Conservation (phyloP, 2,888 invertebrate genomes). For the Hirtodrosophila trivittata region DNA sequence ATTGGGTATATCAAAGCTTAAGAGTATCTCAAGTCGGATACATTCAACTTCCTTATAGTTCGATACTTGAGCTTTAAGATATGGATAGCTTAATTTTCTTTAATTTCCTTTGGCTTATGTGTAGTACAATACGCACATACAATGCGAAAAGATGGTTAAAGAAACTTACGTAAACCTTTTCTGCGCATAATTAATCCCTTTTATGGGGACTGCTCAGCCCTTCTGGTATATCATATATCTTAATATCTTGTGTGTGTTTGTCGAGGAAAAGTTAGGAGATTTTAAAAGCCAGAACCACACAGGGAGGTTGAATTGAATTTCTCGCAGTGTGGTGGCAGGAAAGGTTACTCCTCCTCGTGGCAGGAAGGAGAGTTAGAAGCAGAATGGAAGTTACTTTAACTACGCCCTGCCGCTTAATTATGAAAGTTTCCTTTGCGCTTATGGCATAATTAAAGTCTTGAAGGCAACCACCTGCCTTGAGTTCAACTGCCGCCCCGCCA, state of each 20-base stretch:
- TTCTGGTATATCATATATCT: neutral
- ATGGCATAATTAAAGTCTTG: conserved; percentile 42
- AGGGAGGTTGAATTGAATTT: neutral
- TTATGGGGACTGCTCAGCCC: neutral
- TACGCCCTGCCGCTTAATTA: conserved; percentile 12
- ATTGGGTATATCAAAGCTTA: no score
- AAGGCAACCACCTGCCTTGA: neutral
- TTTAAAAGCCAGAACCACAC: neutral
- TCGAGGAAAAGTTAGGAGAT: neutral
- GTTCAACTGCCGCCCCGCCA: neutral
- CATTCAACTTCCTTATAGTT: no score
- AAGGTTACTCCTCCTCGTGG: neutral
- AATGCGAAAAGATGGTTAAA: neutral
- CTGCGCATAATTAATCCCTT: conserved; percentile 14
- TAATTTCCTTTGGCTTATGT: no score
- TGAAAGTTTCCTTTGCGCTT: conserved; percentile 60
- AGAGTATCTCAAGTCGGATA: no score
- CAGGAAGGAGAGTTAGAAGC: neutral
- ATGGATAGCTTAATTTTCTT: no score
- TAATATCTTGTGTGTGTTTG: conserved; percentile 1
- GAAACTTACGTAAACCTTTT: neutral
- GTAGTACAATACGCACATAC: no score
- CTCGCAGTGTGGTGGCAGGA: neutral
- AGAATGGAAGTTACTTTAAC: neutral
- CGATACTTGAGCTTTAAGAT: no score